These are phyloP conservation scores for Apaloderma vittatum DNA, from an alignment of 2,113 vertebrate species.

Conservation along the genomic window DNA sequence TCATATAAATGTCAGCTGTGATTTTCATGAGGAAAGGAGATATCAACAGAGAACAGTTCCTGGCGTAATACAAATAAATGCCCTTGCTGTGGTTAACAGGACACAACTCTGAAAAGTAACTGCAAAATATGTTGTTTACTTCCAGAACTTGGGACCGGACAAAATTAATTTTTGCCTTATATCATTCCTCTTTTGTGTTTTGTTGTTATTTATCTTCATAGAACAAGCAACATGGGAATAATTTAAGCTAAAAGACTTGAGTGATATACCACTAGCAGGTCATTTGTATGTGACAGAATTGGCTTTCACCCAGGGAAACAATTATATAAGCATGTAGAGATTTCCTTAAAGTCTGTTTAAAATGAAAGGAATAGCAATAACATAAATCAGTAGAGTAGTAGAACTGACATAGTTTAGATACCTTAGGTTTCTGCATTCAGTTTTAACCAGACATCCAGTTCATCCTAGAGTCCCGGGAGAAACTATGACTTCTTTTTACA, in stretches of 20 bases:
- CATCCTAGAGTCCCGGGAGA: not conserved
- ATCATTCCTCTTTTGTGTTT: not conserved
- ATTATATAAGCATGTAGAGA: not conserved
- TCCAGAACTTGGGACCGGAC: not conserved
- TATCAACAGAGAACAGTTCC: not conserved
- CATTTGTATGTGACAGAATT: not conserved
- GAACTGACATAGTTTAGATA: not conserved
- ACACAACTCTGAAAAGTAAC: not conserved
- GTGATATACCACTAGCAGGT: not conserved
- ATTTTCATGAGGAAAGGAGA: not conserved
- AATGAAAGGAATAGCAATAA: not conserved
- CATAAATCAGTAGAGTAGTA: not conserved
- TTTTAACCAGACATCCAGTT: not conserved
- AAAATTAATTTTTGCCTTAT: not conserved
- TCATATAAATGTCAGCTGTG: not conserved
- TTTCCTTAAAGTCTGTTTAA: not conserved
- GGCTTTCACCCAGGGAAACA: not conserved
- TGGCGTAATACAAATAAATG: not conserved
- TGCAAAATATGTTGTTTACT: not conserved
- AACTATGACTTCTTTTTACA: not conserved
- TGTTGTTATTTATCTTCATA: not conserved
- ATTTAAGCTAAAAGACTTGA: not conserved
- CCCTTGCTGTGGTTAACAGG: not conserved
- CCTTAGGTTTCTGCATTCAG: not conserved
- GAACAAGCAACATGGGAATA: not conserved